phyloP scores from a whole-genome alignment of 2,797 vertebrate genomes.

The Cryptoprocta ferox region DNA sequence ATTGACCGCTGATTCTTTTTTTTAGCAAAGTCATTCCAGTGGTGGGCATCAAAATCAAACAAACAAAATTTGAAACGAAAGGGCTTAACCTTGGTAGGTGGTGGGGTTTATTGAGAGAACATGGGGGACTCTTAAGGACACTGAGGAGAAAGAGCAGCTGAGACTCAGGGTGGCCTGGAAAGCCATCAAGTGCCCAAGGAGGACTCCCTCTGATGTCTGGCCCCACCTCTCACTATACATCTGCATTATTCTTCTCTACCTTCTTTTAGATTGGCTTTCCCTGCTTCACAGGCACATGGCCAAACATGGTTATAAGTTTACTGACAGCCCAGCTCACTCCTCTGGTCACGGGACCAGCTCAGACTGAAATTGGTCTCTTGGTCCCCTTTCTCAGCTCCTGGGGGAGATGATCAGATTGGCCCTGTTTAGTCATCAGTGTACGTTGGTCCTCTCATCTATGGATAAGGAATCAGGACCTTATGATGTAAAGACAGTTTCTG shows the following conservation, averaged over 20 bases:
- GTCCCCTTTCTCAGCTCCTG: not conserved
- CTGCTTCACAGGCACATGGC: not conserved
- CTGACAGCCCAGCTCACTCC: not conserved
- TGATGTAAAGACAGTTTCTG: not conserved
- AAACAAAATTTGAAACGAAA: slow-evolving; percentile 34
- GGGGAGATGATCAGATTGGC: not conserved
- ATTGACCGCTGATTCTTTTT: not conserved
- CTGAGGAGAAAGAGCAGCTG: not conserved
- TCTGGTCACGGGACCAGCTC: not conserved
- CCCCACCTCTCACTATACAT: not conserved
- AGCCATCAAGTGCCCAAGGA: not conserved
- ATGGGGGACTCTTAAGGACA: not conserved
- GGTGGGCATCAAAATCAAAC: not conserved
- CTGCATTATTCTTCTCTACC: not conserved
- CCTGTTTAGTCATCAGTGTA: not conserved
- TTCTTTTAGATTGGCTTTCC: not conserved
- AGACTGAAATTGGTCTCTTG: not conserved
- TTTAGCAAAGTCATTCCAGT: not conserved
- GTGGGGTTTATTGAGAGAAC: not conserved
- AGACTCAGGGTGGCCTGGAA: not conserved
- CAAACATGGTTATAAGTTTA: not conserved
- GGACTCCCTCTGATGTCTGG: not conserved
- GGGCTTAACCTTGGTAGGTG: not conserved
- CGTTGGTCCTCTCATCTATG: not conserved
- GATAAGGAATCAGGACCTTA: not conserved